Percentiles rank a stretch among this genome's conserved stretches.
Conservation (phyloP, 2,113 vertebrate genomes). For the Bambusicola thoracicus region DNA sequence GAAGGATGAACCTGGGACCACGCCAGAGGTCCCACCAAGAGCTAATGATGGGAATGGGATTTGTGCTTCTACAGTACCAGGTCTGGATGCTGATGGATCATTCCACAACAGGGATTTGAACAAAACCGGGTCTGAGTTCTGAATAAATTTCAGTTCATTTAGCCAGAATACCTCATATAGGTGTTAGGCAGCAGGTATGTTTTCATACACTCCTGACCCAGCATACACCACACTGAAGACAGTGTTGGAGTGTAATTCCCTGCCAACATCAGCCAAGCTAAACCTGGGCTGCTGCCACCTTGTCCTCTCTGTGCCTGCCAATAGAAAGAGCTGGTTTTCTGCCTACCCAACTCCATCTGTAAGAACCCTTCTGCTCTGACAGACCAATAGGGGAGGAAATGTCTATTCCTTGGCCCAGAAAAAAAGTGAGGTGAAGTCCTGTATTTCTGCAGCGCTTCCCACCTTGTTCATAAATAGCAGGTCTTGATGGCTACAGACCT, state of each 20-base stretch:
- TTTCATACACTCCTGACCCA: not conserved
- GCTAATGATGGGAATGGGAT: fast-evolving
- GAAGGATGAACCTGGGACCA: not conserved
- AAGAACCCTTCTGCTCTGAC: not conserved
- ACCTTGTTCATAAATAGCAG: not conserved
- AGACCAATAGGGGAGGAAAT: not conserved
- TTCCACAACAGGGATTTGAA: not conserved
- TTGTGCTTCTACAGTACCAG: not conserved
- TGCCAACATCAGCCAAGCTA: not conserved
- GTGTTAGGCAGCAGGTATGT: not conserved
- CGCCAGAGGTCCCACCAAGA: not conserved
- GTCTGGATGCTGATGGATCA: not conserved
- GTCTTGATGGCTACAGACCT: not conserved
- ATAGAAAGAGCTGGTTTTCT: not conserved
- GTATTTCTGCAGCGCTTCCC: not conserved
- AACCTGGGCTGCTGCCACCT: not conserved
- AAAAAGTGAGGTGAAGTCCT: not conserved
- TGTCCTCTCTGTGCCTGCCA: not conserved
- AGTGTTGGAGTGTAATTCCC: not conserved
- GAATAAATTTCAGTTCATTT: not conserved
- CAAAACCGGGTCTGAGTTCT: not conserved
- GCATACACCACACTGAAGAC: not conserved
- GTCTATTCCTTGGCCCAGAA: not conserved
- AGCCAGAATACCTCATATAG: not conserved
- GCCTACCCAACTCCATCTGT: not conserved